A percentile compares a stretch with the other conserved stretches of the same genome.
These are phyloP conservation scores for Aleiodes sp. DNA, from an alignment of 1,140 invertebrate genomes.

Conservation along the genomic window DNA sequence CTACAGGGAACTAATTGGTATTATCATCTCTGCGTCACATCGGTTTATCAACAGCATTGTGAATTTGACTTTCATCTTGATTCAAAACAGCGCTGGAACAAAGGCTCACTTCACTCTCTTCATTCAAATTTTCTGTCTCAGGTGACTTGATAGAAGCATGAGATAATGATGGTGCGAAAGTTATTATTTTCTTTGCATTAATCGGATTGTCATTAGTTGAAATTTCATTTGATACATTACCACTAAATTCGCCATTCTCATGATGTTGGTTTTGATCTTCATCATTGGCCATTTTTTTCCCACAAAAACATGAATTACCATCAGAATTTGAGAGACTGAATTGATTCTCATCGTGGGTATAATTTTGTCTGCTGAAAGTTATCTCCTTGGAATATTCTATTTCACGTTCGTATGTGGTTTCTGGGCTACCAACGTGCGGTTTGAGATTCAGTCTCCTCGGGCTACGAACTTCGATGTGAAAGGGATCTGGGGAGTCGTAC, in stretches of 20 bases:
- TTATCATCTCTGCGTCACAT: not conserved
- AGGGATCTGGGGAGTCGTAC: conserved; percentile 52
- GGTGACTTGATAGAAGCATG: no score
- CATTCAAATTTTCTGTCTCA: no score
- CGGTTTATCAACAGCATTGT: not conserved
- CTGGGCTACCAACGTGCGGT: conserved; percentile 48
- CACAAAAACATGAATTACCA: no score
- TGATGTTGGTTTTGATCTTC: no score
- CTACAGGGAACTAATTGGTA: not conserved
- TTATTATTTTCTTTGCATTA: no score
- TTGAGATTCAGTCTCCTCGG: conserved; percentile 51
- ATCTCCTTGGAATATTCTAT: conserved; percentile 4
- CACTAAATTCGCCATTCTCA: no score
- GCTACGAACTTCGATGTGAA: conserved; percentile 42
- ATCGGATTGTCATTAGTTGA: no score
- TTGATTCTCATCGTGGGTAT: not conserved
- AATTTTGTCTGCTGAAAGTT: not conserved
- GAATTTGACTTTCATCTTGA: no score
- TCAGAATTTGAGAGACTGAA: not conserved
- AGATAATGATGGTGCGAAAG: no score
- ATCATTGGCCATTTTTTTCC: conserved; percentile 17
- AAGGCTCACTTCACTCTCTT: no score
- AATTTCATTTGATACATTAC: no score
- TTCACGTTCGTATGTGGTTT: conserved; percentile 43
- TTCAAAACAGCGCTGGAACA: no score